These are phyloP conservation scores for Amphiduros pacificus DNA, from an alignment of 2,888 invertebrate species.

Conservation along the genomic window DNA sequence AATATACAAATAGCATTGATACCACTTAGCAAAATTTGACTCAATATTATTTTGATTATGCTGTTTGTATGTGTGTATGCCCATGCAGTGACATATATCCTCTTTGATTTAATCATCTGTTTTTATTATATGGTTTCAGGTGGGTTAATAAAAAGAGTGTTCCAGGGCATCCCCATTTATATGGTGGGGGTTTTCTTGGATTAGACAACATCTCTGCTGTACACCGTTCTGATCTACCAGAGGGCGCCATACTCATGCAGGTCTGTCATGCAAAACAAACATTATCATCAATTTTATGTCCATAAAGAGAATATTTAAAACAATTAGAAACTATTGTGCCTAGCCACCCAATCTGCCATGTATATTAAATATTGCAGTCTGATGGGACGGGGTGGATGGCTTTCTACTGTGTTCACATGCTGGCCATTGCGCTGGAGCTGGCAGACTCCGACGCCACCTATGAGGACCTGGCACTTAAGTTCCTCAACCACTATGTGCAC, in stretches of 20 bases:
- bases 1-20: no score
- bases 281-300: no score
- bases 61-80: no score
- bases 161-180: conserved; percentile 32
- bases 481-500: conserved; percentile 57
- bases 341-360: background rate
- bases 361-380: conserved; percentile 37
- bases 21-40: no score
- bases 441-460: conserved; percentile 51
- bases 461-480: conserved; percentile 59
- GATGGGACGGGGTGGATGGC: conserved; percentile 61
- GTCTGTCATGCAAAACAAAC: no score
- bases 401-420: conserved; percentile 56
- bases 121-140: conserved; percentile 39
- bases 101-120: no score
- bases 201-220: conserved; percentile 57
- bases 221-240: conserved; percentile 46
- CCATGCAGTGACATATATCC: no score
- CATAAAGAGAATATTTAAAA: no score
- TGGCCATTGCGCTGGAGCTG: conserved; percentile 56
- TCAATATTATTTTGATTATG: no score
- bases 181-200: conserved; percentile 56
- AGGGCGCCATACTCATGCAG: conserved; percentile 20
- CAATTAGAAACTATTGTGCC: background rate
- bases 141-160: conserved; percentile 55